Base-by-base conservation (phyloP, 2,113 vertebrate species). In the Petroica traversi region DNA sequence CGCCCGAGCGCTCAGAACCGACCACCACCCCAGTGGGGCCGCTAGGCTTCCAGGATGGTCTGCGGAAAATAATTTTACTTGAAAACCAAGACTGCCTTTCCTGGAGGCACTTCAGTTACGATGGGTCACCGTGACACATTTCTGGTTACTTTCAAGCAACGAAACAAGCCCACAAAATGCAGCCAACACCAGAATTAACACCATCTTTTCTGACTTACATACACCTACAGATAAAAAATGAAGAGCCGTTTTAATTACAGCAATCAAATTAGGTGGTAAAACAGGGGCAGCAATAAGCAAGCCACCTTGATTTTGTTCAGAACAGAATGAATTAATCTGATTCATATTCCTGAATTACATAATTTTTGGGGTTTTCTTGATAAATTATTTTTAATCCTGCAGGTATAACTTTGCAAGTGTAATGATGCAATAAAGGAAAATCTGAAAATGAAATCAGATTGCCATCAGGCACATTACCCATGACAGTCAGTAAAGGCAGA, bases 211-310 rank as follows among this genome's bases (percentile, higher is more conserved):
- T 24, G 19, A 52, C 14, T 31, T 36, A 41, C 15, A 23, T 11
- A 2, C 2, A 40, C 8, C 22, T 19, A 18, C 2, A 20, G 12
- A 7, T 0, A 43, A 28, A 66, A 22, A 20, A 34, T 9, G 3
- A 79, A 33, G 11, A 57, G 20, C 28, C 11, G 22, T 46, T 83
- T 57, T 38, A 80, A 7, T 17, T 77, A 19, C 11, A 41, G 46
- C 80, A 55, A 49, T 31, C 26, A 51, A 73, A 72, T 17, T 10
- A 36, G 11, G 31, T 26, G 33, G 38, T 23, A 82, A 82, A 67
- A 17, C 38, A 62, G 11, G 2, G 52, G 29, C 55, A 52, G 57
- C 49, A 55, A 31, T 59, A 19, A 69, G 72, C 31, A 34, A 94
- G 34, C 25, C 19, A 26, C n/a, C 24, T 19, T 38, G 28, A 22